Evolutionary conservation across 2,888 invertebrate genomes (phyloP).

Genomic region (Rhagium mordax): DNA sequence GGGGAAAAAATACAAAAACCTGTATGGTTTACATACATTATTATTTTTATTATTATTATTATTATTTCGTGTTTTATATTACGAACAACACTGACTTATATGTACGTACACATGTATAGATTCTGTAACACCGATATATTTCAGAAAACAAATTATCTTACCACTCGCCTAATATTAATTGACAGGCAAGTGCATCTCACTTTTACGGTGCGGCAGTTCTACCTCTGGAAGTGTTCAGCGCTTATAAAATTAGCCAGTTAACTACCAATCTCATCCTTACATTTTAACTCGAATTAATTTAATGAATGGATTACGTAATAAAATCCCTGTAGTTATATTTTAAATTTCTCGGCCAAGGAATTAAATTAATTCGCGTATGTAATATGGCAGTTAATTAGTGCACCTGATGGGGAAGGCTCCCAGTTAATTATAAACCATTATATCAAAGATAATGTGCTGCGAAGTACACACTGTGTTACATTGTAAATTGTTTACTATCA

Average conservation of each 20-base stretch:
- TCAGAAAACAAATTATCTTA: no score
- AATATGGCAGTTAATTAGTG: slow-evolving; percentile 45
- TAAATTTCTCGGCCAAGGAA: neutral
- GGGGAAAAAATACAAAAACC: no score
- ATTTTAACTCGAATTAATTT: neutral
- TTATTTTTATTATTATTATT: no score
- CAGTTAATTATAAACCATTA: slow-evolving; percentile 49
- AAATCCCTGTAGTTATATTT: neutral
- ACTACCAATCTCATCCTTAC: neutral
- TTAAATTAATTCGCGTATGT: slow-evolving; percentile 32
- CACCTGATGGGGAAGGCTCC: slow-evolving; percentile 37
- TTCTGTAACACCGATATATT: no score
- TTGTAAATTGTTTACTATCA: slow-evolving; percentile 32
- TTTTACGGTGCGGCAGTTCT: neutral
- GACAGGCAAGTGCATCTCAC: neutral
- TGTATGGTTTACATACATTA: no score
- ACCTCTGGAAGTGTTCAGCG: neutral
- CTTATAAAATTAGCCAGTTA: neutral
- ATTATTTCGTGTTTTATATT: no score
- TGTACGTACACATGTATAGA: no score
- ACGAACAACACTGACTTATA: no score
- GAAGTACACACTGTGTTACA: slow-evolving; percentile 35
- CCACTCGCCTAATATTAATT: neutral
- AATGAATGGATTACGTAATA: neutral
- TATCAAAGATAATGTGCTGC: slow-evolving; percentile 44